Conservation (phyloP, 1,140 invertebrate species). For the Pseudomyrmex cubaensis region DNA sequence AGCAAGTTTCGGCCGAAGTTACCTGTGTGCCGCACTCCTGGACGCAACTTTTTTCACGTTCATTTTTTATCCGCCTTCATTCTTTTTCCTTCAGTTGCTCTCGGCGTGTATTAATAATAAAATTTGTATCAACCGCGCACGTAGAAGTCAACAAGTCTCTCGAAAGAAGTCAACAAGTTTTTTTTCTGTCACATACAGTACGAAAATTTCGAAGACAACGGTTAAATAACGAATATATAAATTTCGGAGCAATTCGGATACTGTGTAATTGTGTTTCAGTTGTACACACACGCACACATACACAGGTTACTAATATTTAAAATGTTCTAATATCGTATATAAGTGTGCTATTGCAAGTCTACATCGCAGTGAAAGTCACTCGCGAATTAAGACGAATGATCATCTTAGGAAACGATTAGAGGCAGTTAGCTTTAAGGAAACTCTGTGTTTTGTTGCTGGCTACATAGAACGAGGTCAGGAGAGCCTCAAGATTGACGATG, state of each 20-base stretch:
- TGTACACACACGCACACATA: neutral
- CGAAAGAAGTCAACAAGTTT: too few relatives aligned
- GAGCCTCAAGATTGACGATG: conserved; percentile 53
- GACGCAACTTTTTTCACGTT: conserved; percentile 17
- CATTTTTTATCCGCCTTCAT: conserved; percentile 2
- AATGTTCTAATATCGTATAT: neutral
- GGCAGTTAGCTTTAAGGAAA: conserved; percentile 22
- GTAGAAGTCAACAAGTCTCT: too few relatives aligned
- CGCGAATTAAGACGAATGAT: conserved; percentile 8
- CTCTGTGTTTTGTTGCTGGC: conserved; percentile 14
- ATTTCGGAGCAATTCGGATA: too few relatives aligned
- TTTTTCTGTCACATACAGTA: too few relatives aligned
- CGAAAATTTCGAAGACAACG: neutral
- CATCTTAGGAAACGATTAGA: conserved; percentile 26
- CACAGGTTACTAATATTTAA: neutral
- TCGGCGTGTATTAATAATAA: neutral
- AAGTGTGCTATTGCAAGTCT: neutral
- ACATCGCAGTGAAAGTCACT: neutral
- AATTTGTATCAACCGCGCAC: conserved; percentile 2
- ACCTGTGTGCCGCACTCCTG: neutral
- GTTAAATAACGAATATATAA: neutral
- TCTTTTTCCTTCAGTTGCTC: neutral
- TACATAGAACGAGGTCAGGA: conserved; percentile 47
- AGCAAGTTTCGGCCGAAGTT: conserved; percentile 34
- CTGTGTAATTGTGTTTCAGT: too few relatives aligned